phyloP scores from a whole-genome alignment of 2,797 vertebrate genomes.

The Molossus molossus region DNA sequence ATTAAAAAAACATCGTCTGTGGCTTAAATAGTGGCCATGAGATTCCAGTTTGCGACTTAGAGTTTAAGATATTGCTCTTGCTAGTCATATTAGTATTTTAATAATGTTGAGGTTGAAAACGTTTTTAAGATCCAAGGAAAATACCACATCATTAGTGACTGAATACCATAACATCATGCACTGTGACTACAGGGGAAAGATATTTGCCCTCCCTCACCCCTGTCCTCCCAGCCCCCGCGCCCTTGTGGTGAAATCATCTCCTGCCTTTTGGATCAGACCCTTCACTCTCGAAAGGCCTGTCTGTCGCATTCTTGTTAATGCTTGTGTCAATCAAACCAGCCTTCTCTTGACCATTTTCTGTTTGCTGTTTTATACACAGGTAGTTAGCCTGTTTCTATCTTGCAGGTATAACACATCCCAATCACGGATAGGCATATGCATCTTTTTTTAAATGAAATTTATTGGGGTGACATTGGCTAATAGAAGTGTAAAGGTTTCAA shows the following conservation, averaged over 20 bases:
- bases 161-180: not conserved
- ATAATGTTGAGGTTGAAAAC: not conserved
- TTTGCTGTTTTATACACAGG: not conserved
- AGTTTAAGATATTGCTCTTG: not conserved
- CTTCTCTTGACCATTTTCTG: not conserved
- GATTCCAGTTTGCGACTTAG: not conserved
- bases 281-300: not conserved
- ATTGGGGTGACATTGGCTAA: not conserved
- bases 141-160: not conserved
- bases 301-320: not conserved
- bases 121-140: constrained; percentile 18
- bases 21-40: not conserved
- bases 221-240: too few relatives aligned
- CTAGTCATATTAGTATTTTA: constrained; percentile 9
- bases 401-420: not conserved
- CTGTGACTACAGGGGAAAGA: not conserved
- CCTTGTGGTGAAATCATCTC: not conserved
- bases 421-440: not conserved
- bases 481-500: not conserved
- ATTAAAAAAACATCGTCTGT: not conserved
- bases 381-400: not conserved
- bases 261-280: not conserved
- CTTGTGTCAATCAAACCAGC: not conserved
- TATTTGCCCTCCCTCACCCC: not conserved
- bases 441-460: not conserved